Evolutionary conservation across 2,888 invertebrate species (phyloP), one percentile per base, ranked within the genome.

Genomic region (Mongoloraphidia duomilia): DNA sequence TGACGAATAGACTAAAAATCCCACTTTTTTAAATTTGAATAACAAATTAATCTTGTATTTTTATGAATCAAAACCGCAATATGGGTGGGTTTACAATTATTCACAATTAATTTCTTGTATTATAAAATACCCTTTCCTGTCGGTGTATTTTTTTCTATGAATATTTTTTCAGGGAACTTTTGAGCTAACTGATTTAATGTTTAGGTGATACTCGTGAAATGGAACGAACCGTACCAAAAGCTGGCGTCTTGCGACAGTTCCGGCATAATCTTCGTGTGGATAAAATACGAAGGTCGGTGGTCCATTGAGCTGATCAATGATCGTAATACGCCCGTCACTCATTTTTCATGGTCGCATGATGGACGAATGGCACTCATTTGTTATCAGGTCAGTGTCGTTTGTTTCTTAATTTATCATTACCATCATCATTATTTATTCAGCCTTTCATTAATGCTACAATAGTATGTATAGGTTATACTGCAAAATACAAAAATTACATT

Each of bases 261-360:
- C 2, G 96, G 97, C 2, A 92, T 97, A 50, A 97, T 97, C 64
- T 97, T 97, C 69, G 96, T 98, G 33, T 98, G 97, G 97, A 95
- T 97, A 63, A 95, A 96, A 67, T 96, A 96, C 69, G 97, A 98
- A 65, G 96, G 94, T 40, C 79, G 96, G 41, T 98, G 97, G 97
- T 94, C 94, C 58, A 96, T 98, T 60, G 97, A 98, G 70, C 76
- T 98, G 57, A 97, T 98, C 67, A 98, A 98, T 69, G 97, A 98
- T 71, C 76, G 97, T 41, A 95, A 89, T 65, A 95, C 92, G 1
- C 92, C 94, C 41, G 95, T 96, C 52, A 95, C 94, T 13, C 94
- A 97, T 70, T 95, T 98, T 72, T 89, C 92, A 13, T 98, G 97
- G 97, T 94, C 93, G 0, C 96, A 97, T 65, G 96, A 96, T 70